phyloP scores from a whole-genome alignment of 2,113 vertebrate genomes.

The Capreolus pygargus region DNA sequence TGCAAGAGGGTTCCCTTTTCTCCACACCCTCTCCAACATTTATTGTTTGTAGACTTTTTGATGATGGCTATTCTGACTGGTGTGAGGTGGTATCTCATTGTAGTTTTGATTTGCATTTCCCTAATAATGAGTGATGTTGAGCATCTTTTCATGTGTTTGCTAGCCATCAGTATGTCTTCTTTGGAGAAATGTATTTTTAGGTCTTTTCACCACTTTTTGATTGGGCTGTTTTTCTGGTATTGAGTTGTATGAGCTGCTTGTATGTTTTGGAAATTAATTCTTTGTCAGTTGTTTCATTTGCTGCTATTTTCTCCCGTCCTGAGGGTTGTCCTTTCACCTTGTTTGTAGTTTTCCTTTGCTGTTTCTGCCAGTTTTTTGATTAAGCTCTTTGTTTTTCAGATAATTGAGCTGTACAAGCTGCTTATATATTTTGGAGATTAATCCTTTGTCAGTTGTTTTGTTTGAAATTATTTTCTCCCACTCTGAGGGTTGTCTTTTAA shows the following conservation, averaged over 20 bases:
- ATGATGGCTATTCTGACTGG: neutral
- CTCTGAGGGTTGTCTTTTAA: neutral
- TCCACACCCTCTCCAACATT: neutral
- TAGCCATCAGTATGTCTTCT: neutral
- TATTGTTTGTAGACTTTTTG: neutral
- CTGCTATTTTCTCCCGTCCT: neutral
- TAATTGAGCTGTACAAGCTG: neutral
- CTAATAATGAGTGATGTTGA: neutral
- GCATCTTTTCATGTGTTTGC: neutral
- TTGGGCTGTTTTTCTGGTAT: neutral
- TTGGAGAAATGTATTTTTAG: neutral
- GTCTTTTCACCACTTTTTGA: neutral
- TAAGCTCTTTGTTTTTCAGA: neutral
- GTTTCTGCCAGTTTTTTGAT: neutral
- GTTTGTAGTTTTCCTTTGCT: neutral
- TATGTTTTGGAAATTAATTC: neutral
- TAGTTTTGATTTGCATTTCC: neutral
- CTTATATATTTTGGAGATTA: neutral
- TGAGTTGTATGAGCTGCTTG: neutral
- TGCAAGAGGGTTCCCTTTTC: neutral
- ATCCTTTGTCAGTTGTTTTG: neutral
- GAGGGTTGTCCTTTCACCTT: neutral
- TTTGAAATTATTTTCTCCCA: neutral
- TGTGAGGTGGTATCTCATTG: neutral
- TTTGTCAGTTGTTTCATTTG: neutral